phyloP scores from a whole-genome alignment of 2,113 vertebrate genomes.

The Thymallus thymallus region DNA sequence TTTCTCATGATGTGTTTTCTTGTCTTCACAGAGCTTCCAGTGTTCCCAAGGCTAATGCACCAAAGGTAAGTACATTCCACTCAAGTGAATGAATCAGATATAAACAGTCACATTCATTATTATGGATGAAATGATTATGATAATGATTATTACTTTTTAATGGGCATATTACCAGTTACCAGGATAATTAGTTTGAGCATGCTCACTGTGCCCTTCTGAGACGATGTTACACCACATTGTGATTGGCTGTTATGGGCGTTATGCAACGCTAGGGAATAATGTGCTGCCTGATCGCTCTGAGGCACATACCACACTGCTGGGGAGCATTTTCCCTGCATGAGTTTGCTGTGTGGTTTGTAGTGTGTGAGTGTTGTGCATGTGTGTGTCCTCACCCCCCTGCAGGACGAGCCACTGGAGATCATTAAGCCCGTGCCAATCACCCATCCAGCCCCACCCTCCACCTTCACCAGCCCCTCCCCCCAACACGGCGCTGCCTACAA shows the following conservation, averaged over 20 bases:
- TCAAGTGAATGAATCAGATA: neutral
- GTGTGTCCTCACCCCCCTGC: constrained; percentile 63
- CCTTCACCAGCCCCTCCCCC: constrained; percentile 70
- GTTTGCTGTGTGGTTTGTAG: constrained; percentile 58
- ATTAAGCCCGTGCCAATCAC: constrained; percentile 94
- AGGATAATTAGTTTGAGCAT: constrained; percentile 6
- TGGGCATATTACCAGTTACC: neutral
- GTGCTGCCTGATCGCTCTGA: too few species aligned
- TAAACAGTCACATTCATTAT: too few species aligned
- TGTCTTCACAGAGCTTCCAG: constrained; percentile 73
- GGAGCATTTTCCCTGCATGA: constrained; percentile 38
- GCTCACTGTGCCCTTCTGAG: constrained; percentile 52
- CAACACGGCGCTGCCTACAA: constrained; percentile 81
- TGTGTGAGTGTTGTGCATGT: constrained; percentile 53
- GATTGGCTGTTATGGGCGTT: constrained; percentile 14
- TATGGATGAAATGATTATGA: neutral
- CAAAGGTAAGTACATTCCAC: constrained; percentile 77
- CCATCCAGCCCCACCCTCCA: constrained; percentile 67
- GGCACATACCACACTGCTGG: too few species aligned
- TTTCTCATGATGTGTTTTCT: constrained; percentile 30
- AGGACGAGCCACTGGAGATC: constrained; percentile 89
- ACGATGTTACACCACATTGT: constrained; percentile 33
- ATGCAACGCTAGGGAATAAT: neutral
- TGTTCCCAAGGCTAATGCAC: constrained; percentile 68
- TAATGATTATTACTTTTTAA: neutral